Conservation (phyloP, 30 jellyfish, hydroid and myxozoan species). For the Catostylus mosaicus region DNA sequence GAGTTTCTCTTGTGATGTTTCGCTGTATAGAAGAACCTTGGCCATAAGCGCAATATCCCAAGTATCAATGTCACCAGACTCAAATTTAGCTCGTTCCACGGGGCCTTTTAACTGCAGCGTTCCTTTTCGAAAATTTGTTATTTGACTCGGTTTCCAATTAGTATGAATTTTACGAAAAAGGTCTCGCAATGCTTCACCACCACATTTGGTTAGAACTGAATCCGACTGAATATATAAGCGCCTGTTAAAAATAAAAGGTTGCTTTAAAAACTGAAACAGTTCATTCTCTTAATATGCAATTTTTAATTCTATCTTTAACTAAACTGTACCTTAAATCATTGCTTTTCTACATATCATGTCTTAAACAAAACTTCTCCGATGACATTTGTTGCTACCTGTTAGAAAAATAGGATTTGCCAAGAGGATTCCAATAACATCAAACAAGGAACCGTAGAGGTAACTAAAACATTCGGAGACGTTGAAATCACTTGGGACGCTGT, state of each 20-base stretch:
- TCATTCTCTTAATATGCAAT: too few species aligned
- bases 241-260: background rate
- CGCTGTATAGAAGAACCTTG: background rate
- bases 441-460: too few species aligned
- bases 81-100: background rate
- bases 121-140: background rate
- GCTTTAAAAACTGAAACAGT: too few species aligned
- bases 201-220: background rate
- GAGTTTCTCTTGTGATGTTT: conserved; percentile 1
- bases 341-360: too few species aligned
- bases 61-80: background rate
- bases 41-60: background rate
- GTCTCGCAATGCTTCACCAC: background rate
- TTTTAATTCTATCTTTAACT: too few species aligned
- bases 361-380: too few species aligned
- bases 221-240: background rate
- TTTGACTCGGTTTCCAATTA: background rate
- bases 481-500: too few species aligned
- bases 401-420: too few species aligned
- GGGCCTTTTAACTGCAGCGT: background rate
- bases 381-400: too few species aligned
- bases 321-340: too few species aligned
- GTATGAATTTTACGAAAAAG: background rate
- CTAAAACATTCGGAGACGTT: too few species aligned
- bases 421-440: too few species aligned